Evolutionary conservation across 2,888 invertebrate species (phyloP).

Genomic region (Balanococcus diminutus): DNA sequence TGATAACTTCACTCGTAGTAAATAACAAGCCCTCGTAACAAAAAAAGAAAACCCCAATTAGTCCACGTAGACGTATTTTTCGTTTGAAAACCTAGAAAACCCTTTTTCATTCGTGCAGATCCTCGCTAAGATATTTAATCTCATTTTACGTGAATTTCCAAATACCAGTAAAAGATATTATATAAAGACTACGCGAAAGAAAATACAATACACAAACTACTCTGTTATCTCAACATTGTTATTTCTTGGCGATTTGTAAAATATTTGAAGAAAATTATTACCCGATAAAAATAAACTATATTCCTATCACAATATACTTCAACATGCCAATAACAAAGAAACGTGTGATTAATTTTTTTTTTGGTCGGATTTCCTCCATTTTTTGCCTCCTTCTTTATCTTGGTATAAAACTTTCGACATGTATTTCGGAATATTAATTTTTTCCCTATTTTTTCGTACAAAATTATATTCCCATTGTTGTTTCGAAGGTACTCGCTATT

Average conservation of each 20-base stretch:
- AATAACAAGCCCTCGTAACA: background rate
- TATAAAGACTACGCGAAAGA: background rate
- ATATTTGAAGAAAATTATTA: constrained; percentile 18
- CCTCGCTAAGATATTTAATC: constrained; percentile 5
- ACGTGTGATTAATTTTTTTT: background rate
- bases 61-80: background rate
- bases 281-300: constrained; percentile 11
- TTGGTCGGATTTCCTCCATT: background rate
- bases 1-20: no score
- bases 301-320: constrained; percentile 10
- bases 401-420: background rate
- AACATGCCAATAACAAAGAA: constrained; percentile 10
- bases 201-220: constrained; percentile 8
- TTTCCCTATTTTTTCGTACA: background rate
- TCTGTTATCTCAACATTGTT: constrained; percentile 7
- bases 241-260: constrained; percentile 13
- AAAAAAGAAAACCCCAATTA: background rate
- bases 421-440: constrained; percentile 18
- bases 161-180: background rate
- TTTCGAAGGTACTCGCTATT: background rate
- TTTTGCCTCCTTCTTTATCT: background rate
- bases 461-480: constrained; percentile 18
- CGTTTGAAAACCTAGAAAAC: background rate
- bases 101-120: background rate
- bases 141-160: background rate